Evolutionary conservation across 2,888 invertebrate species (phyloP).

Genomic region (Reticulitermes lucifugus): DNA sequence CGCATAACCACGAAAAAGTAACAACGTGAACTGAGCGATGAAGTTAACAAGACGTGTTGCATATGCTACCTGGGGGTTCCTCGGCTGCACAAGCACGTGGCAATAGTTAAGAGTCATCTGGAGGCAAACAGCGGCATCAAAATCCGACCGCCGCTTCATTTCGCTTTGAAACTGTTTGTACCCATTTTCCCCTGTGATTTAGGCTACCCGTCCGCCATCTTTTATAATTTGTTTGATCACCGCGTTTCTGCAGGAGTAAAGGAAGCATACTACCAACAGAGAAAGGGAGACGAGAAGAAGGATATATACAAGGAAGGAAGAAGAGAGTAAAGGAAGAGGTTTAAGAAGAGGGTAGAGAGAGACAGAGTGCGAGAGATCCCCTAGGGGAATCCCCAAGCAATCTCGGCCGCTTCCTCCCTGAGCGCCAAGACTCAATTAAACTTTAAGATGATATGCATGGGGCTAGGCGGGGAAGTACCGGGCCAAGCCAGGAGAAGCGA

Average conservation of each 20-base stretch:
- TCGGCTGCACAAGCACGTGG: background rate
- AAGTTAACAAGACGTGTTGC: too few relatives aligned
- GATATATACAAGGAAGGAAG: slow-evolving; percentile 18
- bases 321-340: slow-evolving; percentile 53
- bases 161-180: slow-evolving; percentile 51
- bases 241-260: slow-evolving; percentile 55
- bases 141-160: slow-evolving; percentile 42
- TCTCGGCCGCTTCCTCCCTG: slow-evolving; percentile 62
- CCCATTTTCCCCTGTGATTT: slow-evolving; percentile 46
- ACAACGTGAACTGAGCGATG: too few relatives aligned
- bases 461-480: slow-evolving; percentile 68
- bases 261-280: slow-evolving; percentile 31
- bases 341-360: slow-evolving; percentile 59
- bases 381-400: slow-evolving; percentile 64
- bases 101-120: slow-evolving; percentile 12
- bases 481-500: slow-evolving; percentile 56
- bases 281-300: background rate
- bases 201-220: slow-evolving; percentile 58
- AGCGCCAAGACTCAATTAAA: slow-evolving; percentile 77
- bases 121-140: slow-evolving; percentile 2
- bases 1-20: too few relatives aligned
- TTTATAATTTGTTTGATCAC: slow-evolving; percentile 65
- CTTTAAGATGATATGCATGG: slow-evolving; percentile 74
- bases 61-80: slow-evolving; percentile 1
- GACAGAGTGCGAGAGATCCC: slow-evolving; percentile 55